These are phyloP conservation scores for Erinaceus europaeus DNA, from an alignment of 2,113 vertebrate species.

Conservation along the genomic window DNA sequence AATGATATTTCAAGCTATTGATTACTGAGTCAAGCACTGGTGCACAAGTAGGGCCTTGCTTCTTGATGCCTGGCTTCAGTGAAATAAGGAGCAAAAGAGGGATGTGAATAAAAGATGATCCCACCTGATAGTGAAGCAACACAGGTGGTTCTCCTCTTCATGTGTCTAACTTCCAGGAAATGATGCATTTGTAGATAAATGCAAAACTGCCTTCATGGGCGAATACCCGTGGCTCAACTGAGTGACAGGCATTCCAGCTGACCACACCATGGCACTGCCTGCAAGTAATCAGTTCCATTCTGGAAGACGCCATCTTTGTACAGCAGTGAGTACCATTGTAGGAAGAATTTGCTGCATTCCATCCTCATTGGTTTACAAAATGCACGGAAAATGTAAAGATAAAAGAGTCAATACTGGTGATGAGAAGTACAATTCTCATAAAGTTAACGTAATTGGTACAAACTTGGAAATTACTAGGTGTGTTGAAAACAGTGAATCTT, in stretches of 20 bases:
- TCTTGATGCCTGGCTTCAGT: conserved; percentile 10
- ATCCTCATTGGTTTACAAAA: background rate
- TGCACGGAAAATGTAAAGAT: conserved; percentile 25
- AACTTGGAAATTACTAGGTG: conserved; percentile 40
- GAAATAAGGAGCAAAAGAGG: background rate
- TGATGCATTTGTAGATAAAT: background rate
- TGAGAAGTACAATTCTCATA: background rate
- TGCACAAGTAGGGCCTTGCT: background rate
- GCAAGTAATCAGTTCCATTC: background rate
- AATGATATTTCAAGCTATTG: conserved; percentile 33
- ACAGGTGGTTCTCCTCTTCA: background rate
- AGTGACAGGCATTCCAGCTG: background rate
- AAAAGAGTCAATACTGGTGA: conserved; percentile 28
- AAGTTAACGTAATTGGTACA: conserved; percentile 17
- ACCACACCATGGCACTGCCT: background rate
- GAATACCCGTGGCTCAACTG: background rate
- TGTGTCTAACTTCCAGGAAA: background rate
- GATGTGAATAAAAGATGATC: background rate
- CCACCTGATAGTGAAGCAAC: background rate
- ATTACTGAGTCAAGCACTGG: background rate
- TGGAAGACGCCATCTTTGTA: background rate
- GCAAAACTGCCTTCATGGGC: background rate
- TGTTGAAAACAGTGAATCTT: conserved; percentile 28
- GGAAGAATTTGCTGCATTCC: background rate
- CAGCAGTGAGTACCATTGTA: background rate